Conservation (phyloP, 2,888 invertebrate genomes). For the Silvanus unidentatus region DNA sequence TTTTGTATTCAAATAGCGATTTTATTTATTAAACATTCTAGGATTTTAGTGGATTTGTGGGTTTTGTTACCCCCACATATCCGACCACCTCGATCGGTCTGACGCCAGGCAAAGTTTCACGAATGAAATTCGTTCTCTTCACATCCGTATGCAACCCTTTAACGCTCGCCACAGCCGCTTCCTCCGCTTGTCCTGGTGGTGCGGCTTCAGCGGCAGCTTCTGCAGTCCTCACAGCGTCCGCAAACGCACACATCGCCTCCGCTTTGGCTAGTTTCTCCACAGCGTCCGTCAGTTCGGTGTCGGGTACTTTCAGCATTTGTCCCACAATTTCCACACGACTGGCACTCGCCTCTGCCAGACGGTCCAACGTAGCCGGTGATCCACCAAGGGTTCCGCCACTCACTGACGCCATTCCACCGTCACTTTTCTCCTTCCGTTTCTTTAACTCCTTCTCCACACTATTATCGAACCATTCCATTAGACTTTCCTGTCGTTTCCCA, state of each 20-base stretch:
- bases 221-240: conserved; percentile 46
- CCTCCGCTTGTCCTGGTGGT: conserved; percentile 47
- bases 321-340: conserved; percentile 36
- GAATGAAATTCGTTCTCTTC: conserved; percentile 29
- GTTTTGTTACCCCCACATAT: conserved; percentile 46
- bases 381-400: too few relatives aligned
- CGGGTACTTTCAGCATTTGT: conserved; percentile 30
- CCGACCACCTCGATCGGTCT: conserved; percentile 47
- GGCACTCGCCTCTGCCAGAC: conserved; percentile 33
- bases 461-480: conserved; percentile 29
- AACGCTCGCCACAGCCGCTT: conserved; percentile 46
- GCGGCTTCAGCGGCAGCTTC: conserved; percentile 45
- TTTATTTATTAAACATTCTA: conserved; percentile 1
- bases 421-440: conserved; percentile 23
- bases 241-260: conserved; percentile 44
- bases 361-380: conserved; percentile 19
- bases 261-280: conserved; percentile 46
- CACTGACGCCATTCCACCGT: not conserved
- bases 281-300: conserved; percentile 44
- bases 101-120: conserved; percentile 38
- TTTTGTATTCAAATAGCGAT: not conserved
- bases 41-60: conserved; percentile 30
- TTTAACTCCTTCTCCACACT: conserved; percentile 34
- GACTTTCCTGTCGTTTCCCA: too few relatives aligned
- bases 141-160: conserved; percentile 38